Conservation (phyloP, 2,888 invertebrate genomes). For the Drosophila colorata region DNA sequence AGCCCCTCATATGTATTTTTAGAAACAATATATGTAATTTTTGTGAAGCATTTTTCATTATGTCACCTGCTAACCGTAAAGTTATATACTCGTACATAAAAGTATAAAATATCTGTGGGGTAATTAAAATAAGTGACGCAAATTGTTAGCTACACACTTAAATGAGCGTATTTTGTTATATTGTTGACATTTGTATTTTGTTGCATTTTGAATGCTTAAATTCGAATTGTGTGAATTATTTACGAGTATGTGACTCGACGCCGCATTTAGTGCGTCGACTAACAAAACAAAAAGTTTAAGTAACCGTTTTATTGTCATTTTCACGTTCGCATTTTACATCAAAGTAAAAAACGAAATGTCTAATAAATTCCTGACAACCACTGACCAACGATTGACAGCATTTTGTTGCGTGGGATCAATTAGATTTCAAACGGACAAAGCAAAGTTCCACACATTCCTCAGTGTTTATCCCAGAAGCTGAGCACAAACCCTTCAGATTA, state of each 20-base stretch:
- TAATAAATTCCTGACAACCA: conserved; percentile 59
- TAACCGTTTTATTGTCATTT: conserved; percentile 33
- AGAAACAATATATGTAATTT: background rate
- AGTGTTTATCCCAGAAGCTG: conserved; percentile 47
- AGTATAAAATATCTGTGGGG: background rate
- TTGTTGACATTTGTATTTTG: no score
- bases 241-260: conserved; percentile 29
- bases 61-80: background rate
- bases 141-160: background rate
- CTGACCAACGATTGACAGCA: conserved; percentile 64
- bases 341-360: conserved; percentile 55
- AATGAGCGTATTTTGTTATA: background rate
- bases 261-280: conserved; percentile 15
- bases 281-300: conserved; percentile 22
- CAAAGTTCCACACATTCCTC: conserved; percentile 61
- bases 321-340: conserved; percentile 54
- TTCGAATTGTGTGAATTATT: conserved; percentile 11
- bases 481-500: conserved; percentile 35
- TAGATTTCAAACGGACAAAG: conserved; percentile 68
- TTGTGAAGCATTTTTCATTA: background rate
- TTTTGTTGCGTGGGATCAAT: conserved; percentile 62
- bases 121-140: conserved; percentile 3
- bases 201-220: conserved; percentile 9
- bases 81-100: background rate
- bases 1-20: no score